Evolutionary conservation across 2,888 invertebrate species (phyloP).

Genomic region (Phaedon cochleariae): DNA sequence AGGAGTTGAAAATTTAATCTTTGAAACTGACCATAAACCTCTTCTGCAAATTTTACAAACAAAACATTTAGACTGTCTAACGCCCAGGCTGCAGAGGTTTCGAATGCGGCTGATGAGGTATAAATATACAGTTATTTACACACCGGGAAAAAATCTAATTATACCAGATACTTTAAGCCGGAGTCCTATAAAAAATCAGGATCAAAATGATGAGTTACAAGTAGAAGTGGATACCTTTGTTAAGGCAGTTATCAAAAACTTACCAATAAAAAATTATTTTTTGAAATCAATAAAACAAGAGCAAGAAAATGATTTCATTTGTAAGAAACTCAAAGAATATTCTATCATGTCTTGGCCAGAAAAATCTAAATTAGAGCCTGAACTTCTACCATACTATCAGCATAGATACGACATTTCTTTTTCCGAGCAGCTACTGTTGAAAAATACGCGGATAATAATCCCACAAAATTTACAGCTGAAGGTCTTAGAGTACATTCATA

Average conservation of each 20-base stretch:
- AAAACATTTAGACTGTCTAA: conserved; percentile 50
- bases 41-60: conserved; percentile 45
- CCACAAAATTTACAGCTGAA: background rate
- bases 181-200: background rate
- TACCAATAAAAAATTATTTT: conserved; percentile 13
- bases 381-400: background rate
- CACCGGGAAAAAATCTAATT: conserved; percentile 21
- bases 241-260: background rate
- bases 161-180: conserved; percentile 17
- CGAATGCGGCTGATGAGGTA: conserved; percentile 36
- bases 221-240: background rate
- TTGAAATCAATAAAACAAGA: conserved; percentile 2
- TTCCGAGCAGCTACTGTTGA: background rate
- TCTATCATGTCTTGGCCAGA: conserved; percentile 4
- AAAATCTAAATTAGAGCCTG: background rate
- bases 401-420: background rate
- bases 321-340: conserved; percentile 4
- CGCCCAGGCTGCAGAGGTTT: conserved; percentile 41
- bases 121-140: conserved; percentile 22
- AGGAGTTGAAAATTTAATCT: conserved; percentile 38
- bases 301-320: conserved; percentile 2
- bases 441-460: background rate
- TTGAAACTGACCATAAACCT: conserved; percentile 35
- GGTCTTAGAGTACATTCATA: background rate
- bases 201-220: background rate